phyloP scores from a whole-genome alignment of 2,113 vertebrate genomes.

The Crypturellus undulatus region DNA sequence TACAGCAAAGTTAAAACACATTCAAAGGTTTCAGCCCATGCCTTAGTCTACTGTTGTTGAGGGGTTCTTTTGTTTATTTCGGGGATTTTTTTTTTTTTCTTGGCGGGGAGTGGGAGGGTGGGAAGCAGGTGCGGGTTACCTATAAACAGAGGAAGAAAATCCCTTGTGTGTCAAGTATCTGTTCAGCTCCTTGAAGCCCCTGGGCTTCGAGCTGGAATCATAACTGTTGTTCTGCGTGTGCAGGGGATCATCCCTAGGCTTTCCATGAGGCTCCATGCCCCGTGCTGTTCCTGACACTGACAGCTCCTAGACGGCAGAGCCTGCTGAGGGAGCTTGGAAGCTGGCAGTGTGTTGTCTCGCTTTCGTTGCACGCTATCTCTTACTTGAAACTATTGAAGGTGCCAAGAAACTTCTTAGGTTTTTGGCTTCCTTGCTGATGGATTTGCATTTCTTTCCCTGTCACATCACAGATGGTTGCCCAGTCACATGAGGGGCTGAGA shows the following conservation, averaged over 20 bases:
- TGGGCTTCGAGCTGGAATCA: not conserved
- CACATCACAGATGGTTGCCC: not conserved
- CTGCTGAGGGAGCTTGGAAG: not conserved
- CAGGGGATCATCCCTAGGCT: not conserved
- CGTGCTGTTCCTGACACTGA: not conserved
- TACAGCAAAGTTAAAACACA: not conserved
- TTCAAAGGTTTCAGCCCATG: not conserved
- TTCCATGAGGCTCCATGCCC: not conserved
- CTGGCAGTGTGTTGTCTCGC: not conserved
- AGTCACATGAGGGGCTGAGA: not conserved
- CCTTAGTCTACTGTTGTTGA: not conserved
- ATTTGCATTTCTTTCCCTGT: not conserved
- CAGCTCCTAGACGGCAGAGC: not conserved
- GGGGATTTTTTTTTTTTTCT: too few relatives aligned
- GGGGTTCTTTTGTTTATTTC: not conserved
- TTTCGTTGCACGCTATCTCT: conserved; percentile 22
- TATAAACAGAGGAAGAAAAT: not conserved
- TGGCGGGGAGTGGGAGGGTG: too few relatives aligned
- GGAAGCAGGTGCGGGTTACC: not conserved
- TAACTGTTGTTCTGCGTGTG: not conserved
- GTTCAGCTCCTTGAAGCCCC: not conserved
- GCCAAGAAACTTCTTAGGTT: not conserved
- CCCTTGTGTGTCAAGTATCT: not conserved
- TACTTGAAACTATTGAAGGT: not conserved
- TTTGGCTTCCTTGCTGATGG: not conserved